These are phyloP conservation scores for Ganaspis sp. DNA, from an alignment of 1,140 invertebrate species.

Conservation along the genomic window DNA sequence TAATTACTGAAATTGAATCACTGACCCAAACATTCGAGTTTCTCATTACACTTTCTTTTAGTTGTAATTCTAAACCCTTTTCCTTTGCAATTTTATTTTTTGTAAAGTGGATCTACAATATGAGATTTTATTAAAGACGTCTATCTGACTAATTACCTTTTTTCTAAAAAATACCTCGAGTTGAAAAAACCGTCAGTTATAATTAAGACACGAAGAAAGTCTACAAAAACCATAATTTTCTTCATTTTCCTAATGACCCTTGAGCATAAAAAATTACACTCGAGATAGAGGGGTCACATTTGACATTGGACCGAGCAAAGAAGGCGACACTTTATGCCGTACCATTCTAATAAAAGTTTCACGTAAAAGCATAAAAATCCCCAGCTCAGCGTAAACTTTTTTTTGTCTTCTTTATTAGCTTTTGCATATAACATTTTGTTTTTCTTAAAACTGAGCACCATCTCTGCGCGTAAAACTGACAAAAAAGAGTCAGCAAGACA, in stretches of 20 bases:
- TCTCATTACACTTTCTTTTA: too few species aligned
- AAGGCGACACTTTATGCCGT: background rate
- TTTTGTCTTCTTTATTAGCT: background rate
- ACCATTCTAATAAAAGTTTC: background rate
- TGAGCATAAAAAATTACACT: background rate
- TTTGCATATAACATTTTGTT: conserved; percentile 16
- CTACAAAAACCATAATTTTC: background rate
- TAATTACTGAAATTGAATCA: too few species aligned
- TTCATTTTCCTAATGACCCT: background rate
- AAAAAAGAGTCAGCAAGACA: background rate
- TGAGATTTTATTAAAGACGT: too few species aligned
- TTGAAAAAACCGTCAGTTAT: background rate
- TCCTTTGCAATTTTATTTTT: too few species aligned
- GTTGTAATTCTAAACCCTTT: too few species aligned
- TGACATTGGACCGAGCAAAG: background rate
- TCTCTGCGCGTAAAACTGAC: background rate
- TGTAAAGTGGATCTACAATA: too few species aligned
- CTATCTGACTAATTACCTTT: too few species aligned
- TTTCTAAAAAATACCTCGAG: too few species aligned
- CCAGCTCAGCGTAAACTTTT: background rate
- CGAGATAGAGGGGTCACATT: background rate
- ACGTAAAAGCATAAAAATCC: conserved; percentile 19
- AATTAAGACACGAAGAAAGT: too few species aligned
- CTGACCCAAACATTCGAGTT: too few species aligned
- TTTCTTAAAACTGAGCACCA: background rate